phyloP scores from a whole-genome alignment of 2,797 vertebrate genomes.

The Phataginus tricuspis region DNA sequence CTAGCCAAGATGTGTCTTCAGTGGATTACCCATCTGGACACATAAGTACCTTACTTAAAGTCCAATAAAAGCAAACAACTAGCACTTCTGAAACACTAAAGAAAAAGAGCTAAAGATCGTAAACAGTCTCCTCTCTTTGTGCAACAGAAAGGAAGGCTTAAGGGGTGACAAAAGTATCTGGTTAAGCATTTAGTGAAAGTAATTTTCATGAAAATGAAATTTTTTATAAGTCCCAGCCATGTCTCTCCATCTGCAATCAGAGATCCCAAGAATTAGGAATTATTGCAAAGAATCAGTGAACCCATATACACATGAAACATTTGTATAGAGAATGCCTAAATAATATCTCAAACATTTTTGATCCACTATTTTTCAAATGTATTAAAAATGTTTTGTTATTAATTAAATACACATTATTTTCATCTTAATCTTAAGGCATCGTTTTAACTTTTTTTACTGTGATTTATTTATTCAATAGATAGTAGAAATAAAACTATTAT shows the following conservation, averaged over 20 bases:
- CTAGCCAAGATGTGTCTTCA: background rate
- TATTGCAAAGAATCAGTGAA: background rate
- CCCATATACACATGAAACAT: background rate
- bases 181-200: background rate
- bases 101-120: background rate
- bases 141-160: slow-evolving; percentile 17
- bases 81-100: slow-evolving; percentile 22
- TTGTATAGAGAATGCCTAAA: slow-evolving; percentile 16
- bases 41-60: background rate
- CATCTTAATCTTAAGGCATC: background rate
- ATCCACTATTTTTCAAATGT: slow-evolving; percentile 19
- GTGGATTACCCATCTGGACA: background rate
- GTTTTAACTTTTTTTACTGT: background rate
- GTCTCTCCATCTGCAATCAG: background rate
- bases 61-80: background rate
- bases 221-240: background rate
- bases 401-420: background rate
- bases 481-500: background rate
- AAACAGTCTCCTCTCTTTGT: background rate
- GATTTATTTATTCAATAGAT: slow-evolving; percentile 37
- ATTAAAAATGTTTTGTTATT: background rate
- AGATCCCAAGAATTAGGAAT: background rate
- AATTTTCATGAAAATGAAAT: slow-evolving; percentile 32
- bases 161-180: background rate
- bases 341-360: slow-evolving; percentile 20